A percentile compares a stretch with the other conserved stretches of the same genome.
Evolutionary conservation across 2,888 invertebrate genomes (phyloP).

Genomic region (Eugnorisma glareosa): DNA sequence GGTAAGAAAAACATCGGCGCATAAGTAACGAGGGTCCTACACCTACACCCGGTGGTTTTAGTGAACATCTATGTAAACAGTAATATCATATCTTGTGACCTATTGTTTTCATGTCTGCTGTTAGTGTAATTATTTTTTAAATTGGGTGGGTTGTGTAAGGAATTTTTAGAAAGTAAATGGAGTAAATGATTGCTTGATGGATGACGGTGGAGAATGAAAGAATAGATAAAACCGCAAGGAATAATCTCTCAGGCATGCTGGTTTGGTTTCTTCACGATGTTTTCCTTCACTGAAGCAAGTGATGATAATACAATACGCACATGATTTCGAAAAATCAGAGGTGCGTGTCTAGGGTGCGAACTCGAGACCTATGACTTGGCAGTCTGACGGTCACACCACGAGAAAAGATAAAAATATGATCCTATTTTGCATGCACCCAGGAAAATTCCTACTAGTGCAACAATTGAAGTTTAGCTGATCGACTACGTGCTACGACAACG

Average conservation of each 20-base stretch:
- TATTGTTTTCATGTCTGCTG: background rate
- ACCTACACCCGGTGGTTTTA: background rate
- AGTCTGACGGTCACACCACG: too few relatives aligned
- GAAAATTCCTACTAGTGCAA: background rate
- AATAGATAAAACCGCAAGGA: too few relatives aligned
- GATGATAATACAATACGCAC: too few relatives aligned
- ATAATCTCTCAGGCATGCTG: too few relatives aligned
- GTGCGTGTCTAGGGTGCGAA: too few relatives aligned
- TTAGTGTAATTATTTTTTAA: background rate
- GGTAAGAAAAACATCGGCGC: constrained; percentile 29
- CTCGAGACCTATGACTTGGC: too few relatives aligned
- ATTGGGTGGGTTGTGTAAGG: background rate
- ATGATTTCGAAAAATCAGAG: too few relatives aligned
- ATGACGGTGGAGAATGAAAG: too few relatives aligned
- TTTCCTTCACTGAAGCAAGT: too few relatives aligned
- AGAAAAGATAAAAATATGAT: background rate
- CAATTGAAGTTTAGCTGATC: background rate
- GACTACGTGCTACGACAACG: background rate
- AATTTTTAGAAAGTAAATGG: too few relatives aligned
- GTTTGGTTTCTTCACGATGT: too few relatives aligned
- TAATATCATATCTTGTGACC: background rate
- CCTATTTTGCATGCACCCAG: background rate
- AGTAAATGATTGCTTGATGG: too few relatives aligned
- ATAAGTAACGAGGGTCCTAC: constrained; percentile 14
- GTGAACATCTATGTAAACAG: background rate